phyloP scores from a whole-genome alignment of 2,113 vertebrate genomes.

The Axis porcinus region DNA sequence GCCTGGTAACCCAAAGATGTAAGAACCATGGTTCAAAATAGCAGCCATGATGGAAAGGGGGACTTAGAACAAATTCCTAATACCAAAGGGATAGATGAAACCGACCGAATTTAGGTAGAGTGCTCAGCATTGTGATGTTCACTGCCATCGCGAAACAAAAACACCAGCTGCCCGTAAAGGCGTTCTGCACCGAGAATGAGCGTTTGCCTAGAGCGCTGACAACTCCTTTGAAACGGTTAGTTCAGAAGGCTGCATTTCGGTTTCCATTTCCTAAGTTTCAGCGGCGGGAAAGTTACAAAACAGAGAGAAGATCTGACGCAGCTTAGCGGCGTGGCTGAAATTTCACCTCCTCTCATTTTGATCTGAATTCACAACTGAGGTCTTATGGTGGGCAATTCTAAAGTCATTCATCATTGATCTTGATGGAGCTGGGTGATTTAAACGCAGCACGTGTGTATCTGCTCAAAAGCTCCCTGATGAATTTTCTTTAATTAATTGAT shows the following conservation, averaged over 20 bases:
- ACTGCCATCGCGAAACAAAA: fast-evolving
- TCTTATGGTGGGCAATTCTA: background rate
- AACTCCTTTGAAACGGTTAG: fast-evolving
- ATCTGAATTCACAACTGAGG: fast-evolving
- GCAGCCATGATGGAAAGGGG: background rate
- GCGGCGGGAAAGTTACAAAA: background rate
- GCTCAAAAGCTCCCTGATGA: background rate
- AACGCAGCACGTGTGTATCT: background rate
- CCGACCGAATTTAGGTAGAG: fast-evolving
- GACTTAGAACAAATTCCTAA: background rate
- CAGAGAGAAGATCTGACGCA: background rate
- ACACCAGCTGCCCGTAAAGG: fast-evolving
- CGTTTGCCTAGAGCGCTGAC: background rate
- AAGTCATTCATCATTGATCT: too few species aligned
- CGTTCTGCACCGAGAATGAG: background rate
- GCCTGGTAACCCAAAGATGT: background rate
- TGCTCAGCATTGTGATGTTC: fast-evolving
- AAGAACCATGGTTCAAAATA: background rate
- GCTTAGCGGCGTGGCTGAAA: fast-evolving
- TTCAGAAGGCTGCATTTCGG: fast-evolving
- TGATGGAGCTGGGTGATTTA: background rate
- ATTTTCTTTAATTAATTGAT: background rate
- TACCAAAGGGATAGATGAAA: fast-evolving
- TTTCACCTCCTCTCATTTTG: background rate
- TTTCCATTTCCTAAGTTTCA: background rate